These are phyloP conservation scores for Paelopatides confundens DNA, from an alignment of 53 echinoderm and acorn worm species.

Conservation along the genomic window DNA sequence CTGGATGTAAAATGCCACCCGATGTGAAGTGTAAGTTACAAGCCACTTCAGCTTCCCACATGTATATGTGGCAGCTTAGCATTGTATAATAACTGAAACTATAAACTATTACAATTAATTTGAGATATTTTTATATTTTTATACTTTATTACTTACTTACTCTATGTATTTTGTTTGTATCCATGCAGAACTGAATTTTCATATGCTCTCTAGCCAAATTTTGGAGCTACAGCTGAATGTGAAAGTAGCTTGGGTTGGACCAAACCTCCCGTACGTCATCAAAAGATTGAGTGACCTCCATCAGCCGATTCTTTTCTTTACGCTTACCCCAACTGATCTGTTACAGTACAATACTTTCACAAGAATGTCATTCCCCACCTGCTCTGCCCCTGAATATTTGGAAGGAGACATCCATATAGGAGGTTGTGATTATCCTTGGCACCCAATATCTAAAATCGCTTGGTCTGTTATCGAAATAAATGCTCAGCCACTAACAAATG, in stretches of 20 bases:
- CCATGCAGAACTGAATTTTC: slow-evolving; percentile 73
- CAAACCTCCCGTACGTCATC: slow-evolving; percentile 68
- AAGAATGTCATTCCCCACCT: slow-evolving; percentile 88
- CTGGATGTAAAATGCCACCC: too few relatives aligned
- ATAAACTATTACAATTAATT: too few relatives aligned
- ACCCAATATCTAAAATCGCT: slow-evolving; percentile 71
- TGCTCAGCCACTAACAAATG: slow-evolving; percentile 62
- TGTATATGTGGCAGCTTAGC: too few relatives aligned
- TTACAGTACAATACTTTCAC: slow-evolving; percentile 62
- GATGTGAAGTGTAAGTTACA: too few relatives aligned
- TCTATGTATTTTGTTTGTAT: background rate
- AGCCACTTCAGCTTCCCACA: too few relatives aligned
- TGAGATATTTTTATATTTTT: too few relatives aligned
- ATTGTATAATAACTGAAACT: too few relatives aligned
- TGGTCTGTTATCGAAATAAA: slow-evolving; percentile 70
- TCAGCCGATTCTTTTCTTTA: slow-evolving; percentile 78
- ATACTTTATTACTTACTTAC: too few relatives aligned
- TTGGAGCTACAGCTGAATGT: slow-evolving; percentile 69
- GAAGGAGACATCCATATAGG: slow-evolving; percentile 30
- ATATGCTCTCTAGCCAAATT: slow-evolving; percentile 81
- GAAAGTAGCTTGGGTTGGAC: slow-evolving; percentile 89
- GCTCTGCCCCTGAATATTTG: slow-evolving; percentile 19
- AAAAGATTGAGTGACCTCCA: slow-evolving; percentile 43
- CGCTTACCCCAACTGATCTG: slow-evolving; percentile 75
- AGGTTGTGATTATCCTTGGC: slow-evolving; percentile 82